phyloP scores from a whole-genome alignment of 2,888 invertebrate species.

The Dryomyza anilis region DNA sequence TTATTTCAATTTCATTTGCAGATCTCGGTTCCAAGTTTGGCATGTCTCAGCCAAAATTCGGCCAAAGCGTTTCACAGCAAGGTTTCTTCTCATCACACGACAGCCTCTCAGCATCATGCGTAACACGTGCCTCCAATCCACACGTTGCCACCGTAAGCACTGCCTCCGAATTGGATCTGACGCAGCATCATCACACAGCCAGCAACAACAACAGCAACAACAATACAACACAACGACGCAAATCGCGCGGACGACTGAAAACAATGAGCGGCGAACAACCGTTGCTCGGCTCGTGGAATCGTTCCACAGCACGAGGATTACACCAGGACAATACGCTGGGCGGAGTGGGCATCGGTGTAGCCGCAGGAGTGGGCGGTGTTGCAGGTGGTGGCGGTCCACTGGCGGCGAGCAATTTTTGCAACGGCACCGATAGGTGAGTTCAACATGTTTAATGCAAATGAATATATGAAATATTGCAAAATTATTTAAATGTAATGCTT shows the following conservation, averaged over 20 bases:
- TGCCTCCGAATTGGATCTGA: conserved; percentile 75
- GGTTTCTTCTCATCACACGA: conserved; percentile 76
- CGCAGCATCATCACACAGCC: conserved; percentile 38
- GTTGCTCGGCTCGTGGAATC: conserved; percentile 72
- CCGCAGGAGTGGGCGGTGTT: too few species aligned
- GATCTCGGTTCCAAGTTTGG: conserved; percentile 82
- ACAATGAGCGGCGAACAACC: conserved; percentile 70
- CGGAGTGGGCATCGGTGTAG: too few species aligned
- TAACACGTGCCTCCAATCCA: conserved; percentile 66
- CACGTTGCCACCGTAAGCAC: conserved; percentile 65
- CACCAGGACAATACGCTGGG: conserved; percentile 63
- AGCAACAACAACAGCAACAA: conserved; percentile 55
- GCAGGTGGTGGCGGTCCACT: too few species aligned
- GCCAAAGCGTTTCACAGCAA: conserved; percentile 64
- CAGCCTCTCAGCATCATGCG: conserved; percentile 73
- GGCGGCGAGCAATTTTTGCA: conserved; percentile 67
- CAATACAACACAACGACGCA: conserved; percentile 59
- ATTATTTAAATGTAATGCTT: background rate
- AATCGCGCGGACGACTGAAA: conserved; percentile 71
- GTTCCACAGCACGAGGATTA: conserved; percentile 63
- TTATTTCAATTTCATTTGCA: conserved; percentile 47
- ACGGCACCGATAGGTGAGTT: conserved; percentile 71
- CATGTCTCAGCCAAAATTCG: conserved; percentile 66
- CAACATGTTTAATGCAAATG: too few species aligned
- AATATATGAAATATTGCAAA: background rate